Evolutionary conservation across 2,888 invertebrate genomes (phyloP).

Genomic region (Byasa hedistus): DNA sequence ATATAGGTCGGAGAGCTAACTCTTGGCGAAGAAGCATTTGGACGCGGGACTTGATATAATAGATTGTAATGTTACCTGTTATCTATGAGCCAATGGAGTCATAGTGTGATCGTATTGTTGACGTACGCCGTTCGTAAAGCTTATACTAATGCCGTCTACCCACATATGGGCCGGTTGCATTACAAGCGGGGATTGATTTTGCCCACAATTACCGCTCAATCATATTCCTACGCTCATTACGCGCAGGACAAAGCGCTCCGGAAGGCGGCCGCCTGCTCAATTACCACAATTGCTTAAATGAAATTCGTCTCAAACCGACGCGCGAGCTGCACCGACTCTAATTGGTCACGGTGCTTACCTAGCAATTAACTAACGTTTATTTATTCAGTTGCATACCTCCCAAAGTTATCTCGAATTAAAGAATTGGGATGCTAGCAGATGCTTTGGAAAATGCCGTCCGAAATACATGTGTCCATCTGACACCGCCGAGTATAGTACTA

Average conservation of each 20-base stretch:
- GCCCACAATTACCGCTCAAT: constrained; percentile 32
- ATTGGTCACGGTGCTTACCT: constrained; percentile 78
- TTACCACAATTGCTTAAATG: constrained; percentile 78
- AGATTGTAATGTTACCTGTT: too few species aligned
- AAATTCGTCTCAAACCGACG: constrained; percentile 68
- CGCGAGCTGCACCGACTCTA: constrained; percentile 52
- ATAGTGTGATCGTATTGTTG: too few species aligned
- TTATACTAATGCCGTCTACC: constrained; percentile 1
- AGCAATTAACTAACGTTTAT: constrained; percentile 54
- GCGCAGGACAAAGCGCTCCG: constrained; percentile 60
- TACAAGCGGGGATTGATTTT: constrained; percentile 26
- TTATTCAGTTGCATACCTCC: constrained; percentile 21
- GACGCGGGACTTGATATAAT: too few species aligned
- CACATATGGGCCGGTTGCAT: neutral
- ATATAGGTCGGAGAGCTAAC: neutral
- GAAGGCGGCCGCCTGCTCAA: constrained; percentile 70
- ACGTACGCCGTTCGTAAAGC: neutral
- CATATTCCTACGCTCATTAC: constrained; percentile 42
- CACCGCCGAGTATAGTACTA: too few species aligned
- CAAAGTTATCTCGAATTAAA: constrained; percentile 16
- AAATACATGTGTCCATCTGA: neutral
- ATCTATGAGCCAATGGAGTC: too few species aligned
- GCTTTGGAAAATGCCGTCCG: neutral
- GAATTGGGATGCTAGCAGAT: neutral
- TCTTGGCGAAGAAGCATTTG: too few species aligned